Conservation (phyloP, 1,140 invertebrate genomes). For the Meloidogyne chitwoodi region DNA sequence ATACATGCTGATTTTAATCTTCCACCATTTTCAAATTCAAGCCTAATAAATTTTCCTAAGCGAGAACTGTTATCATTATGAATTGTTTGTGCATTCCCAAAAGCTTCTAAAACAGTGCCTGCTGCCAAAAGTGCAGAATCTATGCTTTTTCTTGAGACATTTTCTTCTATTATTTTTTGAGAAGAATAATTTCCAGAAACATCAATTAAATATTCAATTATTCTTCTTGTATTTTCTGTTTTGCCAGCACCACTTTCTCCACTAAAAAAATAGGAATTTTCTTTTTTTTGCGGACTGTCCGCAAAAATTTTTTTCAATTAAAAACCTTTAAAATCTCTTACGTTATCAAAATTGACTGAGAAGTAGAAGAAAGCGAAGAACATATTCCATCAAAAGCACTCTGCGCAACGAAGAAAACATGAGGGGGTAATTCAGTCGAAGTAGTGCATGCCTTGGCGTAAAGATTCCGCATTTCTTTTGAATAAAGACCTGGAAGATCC, state of each 20-base stretch:
- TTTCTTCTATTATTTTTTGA: constrained; percentile 10
- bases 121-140: constrained; percentile 41
- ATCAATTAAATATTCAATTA: constrained; percentile 62
- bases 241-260: constrained; percentile 98
- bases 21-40: constrained; percentile 95
- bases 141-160: constrained; percentile 3
- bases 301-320: neutral
- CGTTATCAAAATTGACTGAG: constrained; percentile 95
- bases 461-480: constrained; percentile 83
- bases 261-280: constrained; percentile 64
- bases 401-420: constrained; percentile 98
- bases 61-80: constrained; percentile 76
- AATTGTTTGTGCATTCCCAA: constrained; percentile 75
- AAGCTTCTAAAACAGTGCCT: constrained; percentile 63
- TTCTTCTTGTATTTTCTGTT: constrained; percentile 99
- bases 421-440: constrained; percentile 72
- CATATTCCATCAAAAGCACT: constrained; percentile 91
- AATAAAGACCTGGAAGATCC: constrained; percentile 83
- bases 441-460: constrained; percentile 98
- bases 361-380: constrained; percentile 69
- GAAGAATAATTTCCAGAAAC: constrained; percentile 18
- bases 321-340: constrained; percentile 66
- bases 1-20: constrained; percentile 99
- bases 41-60: constrained; percentile 92
- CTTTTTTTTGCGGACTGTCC: neutral